These are phyloP conservation scores for Noctilio leporinus DNA, from an alignment of 2,113 vertebrate genomes.

Conservation along the genomic window DNA sequence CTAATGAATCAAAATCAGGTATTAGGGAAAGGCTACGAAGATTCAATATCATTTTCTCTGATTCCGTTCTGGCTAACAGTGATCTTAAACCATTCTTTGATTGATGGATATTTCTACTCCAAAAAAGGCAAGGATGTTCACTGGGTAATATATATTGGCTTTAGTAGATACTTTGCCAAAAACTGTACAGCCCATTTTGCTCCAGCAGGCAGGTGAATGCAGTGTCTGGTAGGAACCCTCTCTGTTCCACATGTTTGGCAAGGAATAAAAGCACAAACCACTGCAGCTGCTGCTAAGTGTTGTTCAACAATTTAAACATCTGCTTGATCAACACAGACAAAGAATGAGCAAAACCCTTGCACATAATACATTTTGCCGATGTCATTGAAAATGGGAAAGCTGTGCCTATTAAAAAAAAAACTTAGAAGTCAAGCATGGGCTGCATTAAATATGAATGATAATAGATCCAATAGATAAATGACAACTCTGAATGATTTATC, in stretches of 20 bases:
- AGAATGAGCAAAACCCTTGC: not conserved
- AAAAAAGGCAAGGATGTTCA: not conserved
- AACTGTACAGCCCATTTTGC: not conserved
- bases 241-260: not conserved
- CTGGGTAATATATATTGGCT: not conserved
- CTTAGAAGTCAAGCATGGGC: slow-evolving; percentile 32
- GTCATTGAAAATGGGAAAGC: not conserved
- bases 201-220: not conserved
- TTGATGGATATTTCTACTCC: not conserved
- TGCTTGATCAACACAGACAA: not conserved
- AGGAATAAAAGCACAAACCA: not conserved
- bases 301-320: not conserved
- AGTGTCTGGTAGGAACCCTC: not conserved
- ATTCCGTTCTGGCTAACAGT: not conserved
- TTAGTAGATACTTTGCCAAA: not conserved
- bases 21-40: not conserved
- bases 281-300: not conserved
- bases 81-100: not conserved
- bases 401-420: not conserved
- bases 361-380: not conserved
- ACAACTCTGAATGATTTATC: slow-evolving; percentile 26
- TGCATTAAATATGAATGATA: slow-evolving; percentile 61
- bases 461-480: slow-evolving; percentile 15
- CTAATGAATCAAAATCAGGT: not conserved
- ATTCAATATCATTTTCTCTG: not conserved